These are phyloP conservation scores for Passer domesticus DNA, from an alignment of 2,113 vertebrate species.

Conservation along the genomic window DNA sequence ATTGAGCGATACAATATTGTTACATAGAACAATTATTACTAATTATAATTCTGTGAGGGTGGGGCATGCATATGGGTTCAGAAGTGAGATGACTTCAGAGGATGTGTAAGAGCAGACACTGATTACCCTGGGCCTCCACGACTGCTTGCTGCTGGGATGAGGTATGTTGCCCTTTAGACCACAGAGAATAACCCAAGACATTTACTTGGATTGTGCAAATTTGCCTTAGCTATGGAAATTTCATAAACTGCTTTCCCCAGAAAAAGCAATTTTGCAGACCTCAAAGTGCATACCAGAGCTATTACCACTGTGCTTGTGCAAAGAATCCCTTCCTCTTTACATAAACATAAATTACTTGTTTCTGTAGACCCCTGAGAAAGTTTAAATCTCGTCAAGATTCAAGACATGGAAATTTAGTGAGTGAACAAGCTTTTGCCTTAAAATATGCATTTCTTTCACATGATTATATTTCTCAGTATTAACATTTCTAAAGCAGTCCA, in stretches of 20 bases:
- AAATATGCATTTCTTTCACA: background rate
- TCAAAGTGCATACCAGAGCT: conserved; percentile 24
- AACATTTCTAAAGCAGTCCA: background rate
- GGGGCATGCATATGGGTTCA: background rate
- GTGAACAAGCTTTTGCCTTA: background rate
- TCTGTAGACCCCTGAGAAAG: conserved; percentile 27
- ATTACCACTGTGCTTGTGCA: conserved; percentile 29
- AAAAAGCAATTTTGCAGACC: conserved; percentile 39
- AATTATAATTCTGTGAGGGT: background rate
- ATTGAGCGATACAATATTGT: background rate
- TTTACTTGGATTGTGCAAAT: conserved; percentile 22
- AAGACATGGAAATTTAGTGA: background rate
- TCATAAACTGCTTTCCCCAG: conserved; percentile 20
- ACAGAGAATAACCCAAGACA: background rate
- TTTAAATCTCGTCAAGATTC: conserved; percentile 8
- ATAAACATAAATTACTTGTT: conserved; percentile 39
- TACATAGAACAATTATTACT: background rate
- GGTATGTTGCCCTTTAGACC: background rate
- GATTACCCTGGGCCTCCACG: rapidly evolving
- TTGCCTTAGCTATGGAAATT: conserved; percentile 30
- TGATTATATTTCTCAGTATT: background rate
- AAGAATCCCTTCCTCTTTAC: conserved; percentile 26
- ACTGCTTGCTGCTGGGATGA: background rate
- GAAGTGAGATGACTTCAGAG: background rate
- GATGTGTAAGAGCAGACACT: rapidly evolving